Base-by-base conservation (phyloP, 1,140 invertebrate genomes). In the Acromyrmex echinatior region DNA sequence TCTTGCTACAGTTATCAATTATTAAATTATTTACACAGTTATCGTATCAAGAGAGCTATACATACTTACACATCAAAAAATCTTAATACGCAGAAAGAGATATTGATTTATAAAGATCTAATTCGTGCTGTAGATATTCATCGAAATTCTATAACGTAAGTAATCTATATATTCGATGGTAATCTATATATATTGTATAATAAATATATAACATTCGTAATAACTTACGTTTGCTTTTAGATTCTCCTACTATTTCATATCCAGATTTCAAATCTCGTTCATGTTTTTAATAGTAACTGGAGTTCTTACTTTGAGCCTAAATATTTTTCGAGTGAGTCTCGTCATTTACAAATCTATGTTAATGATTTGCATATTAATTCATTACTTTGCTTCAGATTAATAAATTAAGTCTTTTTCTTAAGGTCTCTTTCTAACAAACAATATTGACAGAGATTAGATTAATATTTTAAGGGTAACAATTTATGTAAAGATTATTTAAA, bases 271-370 rank as follows among this genome's bases (percentile, higher is more conserved):
- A 18, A 45, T 3, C 0, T 62, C 56, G 2, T 45, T 77, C 9
- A 18, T 77, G 14, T 7, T 77, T 45, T 45, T 77, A 62, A 45
- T 77, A 10, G 9, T 2, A 35, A 9, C 68, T 2, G 62, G 77
- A 39, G 77, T 80, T 1, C 14, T 80, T 21, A 0, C 18, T 68
- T 35, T 68, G 2, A 80, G 77, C 9, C 4, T 68, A 18, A 80
- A 68, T 16, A 51, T 80, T 53, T 80, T 68, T 68, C 77, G n/a
- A 16, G 63, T 80, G 39, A 39, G 62, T 77, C 16, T 18, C 2
- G 49, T 4, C 9, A 10, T 71, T 53, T 39, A 39, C 60, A 28
- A 60, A 51, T 82, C 5, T 1, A 3, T 21, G 31, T 16, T 53
- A 53, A 28, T 28, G 14, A 18, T 53, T 53, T 10, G 0, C 7